A percentile compares a stretch with the other conserved stretches of the same genome.
Conservation (phyloP, 2,113 vertebrate genomes). For the Apodemus sylvaticus region DNA sequence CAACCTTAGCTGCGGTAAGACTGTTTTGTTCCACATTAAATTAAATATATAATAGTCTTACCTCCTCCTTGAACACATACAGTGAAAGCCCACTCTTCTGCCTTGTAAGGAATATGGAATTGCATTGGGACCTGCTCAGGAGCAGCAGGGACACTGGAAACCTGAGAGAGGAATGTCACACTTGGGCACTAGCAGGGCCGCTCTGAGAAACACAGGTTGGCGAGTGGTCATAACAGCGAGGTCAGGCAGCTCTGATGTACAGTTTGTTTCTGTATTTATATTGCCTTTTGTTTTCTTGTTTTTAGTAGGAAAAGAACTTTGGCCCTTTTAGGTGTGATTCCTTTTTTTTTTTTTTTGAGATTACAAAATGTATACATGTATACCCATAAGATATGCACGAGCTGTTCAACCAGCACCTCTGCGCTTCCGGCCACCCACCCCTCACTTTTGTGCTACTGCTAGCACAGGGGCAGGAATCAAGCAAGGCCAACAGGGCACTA, state of each 20-base stretch:
- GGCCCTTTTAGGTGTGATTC: slow-evolving; percentile 18
- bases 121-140: slow-evolving; percentile 83
- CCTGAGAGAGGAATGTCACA: slow-evolving; percentile 75
- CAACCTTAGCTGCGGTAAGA: slow-evolving; percentile 57
- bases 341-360: slow-evolving; percentile 9
- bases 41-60: slow-evolving; percentile 74
- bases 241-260: slow-evolving; percentile 45
- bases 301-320: slow-evolving; percentile 50
- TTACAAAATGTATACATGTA: background rate
- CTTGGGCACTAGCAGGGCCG: background rate
- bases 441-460: rapidly evolving
- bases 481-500: background rate
- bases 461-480: background rate
- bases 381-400: background rate
- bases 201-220: slow-evolving; percentile 47
- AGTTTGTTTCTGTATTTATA: background rate
- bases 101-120: slow-evolving; percentile 75
- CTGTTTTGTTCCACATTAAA: slow-evolving; percentile 75
- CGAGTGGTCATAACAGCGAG: slow-evolving; percentile 63
- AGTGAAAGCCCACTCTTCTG: slow-evolving; percentile 76
- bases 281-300: slow-evolving; percentile 20
- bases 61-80: slow-evolving; percentile 66
- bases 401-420: background rate
- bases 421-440: background rate
- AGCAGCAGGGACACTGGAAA: slow-evolving; percentile 72